Base-by-base conservation (phyloP, 2,113 vertebrate genomes). In the Cepphus grylle region DNA sequence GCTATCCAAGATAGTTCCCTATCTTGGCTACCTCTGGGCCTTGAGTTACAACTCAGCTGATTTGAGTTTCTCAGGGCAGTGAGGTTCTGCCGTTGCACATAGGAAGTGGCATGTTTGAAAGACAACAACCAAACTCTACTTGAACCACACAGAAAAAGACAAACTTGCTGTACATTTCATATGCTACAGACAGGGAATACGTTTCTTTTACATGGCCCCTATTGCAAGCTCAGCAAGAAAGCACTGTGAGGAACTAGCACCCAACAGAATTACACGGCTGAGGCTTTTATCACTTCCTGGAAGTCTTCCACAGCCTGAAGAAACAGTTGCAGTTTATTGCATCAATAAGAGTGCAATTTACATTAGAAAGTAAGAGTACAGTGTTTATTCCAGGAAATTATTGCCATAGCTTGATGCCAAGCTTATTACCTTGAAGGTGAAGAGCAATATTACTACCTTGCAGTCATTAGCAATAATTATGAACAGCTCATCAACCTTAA, bases 291-390 rank as follows among this genome's bases (percentile, higher is more conserved):
- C 61, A 62, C 70, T 78, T 91, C 77, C 73, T 94, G 91, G 72
- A 96, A 93, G 67, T 77, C 50, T 86, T 87, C 74, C 71, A 58
- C 40, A 69, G 94, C 82, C 72, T 77, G 29, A 92, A 95, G 86
- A 95, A 84, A 95, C n/a, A 27, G 56, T 63, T 84, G 70, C 85
- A 96, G 63, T 76, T 96, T 88, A 85, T 93, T 96, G 67, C 94
- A 94, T 95, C 86, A 85, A 82, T 62, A 87, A 79, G 84, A 95
- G 61, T 40, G 32, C 62, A 73, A 61, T 93, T 95, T 82, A 85
- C 77, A 94, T 71, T 83, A 83, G 91, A 82, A 95, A 94, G 80
- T 69, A 85, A 87, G 66, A 86, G 66, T 53, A 45, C 20, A n/a
- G 45, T 70, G 43, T 95, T 95, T 91, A 71, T 95, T 90, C 55